Evolutionary conservation across 2,888 invertebrate species (phyloP).

Genomic region (Zygaena filipendulae): DNA sequence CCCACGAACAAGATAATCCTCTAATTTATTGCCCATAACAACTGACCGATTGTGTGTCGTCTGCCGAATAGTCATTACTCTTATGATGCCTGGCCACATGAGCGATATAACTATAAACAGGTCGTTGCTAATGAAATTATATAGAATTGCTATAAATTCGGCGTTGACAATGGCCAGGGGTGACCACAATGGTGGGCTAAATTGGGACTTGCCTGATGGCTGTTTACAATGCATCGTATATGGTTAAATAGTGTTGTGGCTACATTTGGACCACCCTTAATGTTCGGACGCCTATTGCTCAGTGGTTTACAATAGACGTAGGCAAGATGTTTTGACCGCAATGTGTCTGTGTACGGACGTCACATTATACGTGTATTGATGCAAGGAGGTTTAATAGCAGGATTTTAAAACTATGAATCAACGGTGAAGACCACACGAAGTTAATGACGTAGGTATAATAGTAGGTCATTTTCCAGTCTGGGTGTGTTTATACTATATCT

Average conservation of each 20-base stretch:
- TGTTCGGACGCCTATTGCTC: constrained; percentile 34
- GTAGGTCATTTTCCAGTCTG: too few species aligned
- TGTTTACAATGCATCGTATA: constrained; percentile 40
- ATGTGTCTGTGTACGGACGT: too few species aligned
- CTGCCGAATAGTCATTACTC: constrained; percentile 43
- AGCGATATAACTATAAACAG: constrained; percentile 46
- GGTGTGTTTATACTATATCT: too few species aligned
- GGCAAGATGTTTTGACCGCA: constrained; percentile 29
- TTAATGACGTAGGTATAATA: too few species aligned
- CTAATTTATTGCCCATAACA: constrained; percentile 59
- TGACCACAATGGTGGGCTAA: constrained; percentile 27
- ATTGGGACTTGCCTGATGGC: constrained; percentile 17
- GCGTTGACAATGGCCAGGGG: constrained; percentile 33
- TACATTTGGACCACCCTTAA: constrained; percentile 48
- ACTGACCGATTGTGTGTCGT: constrained; percentile 37
- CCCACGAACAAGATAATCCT: constrained; percentile 60
- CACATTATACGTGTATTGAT: too few species aligned
- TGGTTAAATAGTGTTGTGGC: constrained; percentile 39
- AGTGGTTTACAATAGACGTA: constrained; percentile 23
- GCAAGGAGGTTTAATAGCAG: too few species aligned
- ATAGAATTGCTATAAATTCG: constrained; percentile 56
- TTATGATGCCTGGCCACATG: constrained; percentile 27
- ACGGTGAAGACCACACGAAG: too few species aligned
- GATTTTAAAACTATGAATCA: too few species aligned
- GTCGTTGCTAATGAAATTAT: constrained; percentile 58